Evolutionary conservation across 2,797 vertebrate genomes (phyloP).

Genomic region (Tokudaia tokunoshimensis): DNA sequence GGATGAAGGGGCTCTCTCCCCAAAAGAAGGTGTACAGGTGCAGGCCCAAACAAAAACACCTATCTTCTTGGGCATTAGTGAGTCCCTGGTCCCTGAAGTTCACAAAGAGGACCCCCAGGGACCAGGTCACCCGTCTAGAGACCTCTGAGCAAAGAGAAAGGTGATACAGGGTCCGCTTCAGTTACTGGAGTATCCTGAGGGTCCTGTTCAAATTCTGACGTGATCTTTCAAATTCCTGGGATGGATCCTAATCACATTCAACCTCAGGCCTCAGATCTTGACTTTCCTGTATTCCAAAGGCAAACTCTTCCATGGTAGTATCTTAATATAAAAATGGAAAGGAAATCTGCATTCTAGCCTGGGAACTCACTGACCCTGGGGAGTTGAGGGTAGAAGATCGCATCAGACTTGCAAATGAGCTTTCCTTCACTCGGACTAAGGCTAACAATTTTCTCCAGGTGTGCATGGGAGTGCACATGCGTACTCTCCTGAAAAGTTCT

Average conservation of each 20-base stretch:
- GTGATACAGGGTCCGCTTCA: not conserved
- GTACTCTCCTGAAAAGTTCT: not conserved
- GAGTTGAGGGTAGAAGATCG: constrained; percentile 53
- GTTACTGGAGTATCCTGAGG: not conserved
- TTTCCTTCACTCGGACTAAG: not conserved
- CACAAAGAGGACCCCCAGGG: not conserved
- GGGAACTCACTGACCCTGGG: constrained; percentile 61
- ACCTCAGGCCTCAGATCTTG: constrained; percentile 60
- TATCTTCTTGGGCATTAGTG: not conserved
- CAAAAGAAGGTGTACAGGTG: not conserved
- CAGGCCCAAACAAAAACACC: not conserved
- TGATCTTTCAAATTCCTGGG: constrained; percentile 37
- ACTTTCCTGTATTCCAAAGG: constrained; percentile 69
- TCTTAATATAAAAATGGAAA: constrained; percentile 72
- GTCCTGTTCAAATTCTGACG: not conserved
- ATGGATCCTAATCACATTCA: not conserved
- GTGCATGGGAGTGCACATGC: not conserved
- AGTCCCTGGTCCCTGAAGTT: not conserved
- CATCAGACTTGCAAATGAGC: constrained; percentile 79
- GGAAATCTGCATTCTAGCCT: constrained; percentile 65
- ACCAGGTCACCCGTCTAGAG: constrained; percentile 27
- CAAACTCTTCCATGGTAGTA: constrained; percentile 26
- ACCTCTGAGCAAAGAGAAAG: not conserved
- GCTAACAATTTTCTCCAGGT: constrained; percentile 75
- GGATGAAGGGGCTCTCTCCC: not conserved